Conservation (phyloP, 2,113 vertebrate genomes). For the Cettia cetti region DNA sequence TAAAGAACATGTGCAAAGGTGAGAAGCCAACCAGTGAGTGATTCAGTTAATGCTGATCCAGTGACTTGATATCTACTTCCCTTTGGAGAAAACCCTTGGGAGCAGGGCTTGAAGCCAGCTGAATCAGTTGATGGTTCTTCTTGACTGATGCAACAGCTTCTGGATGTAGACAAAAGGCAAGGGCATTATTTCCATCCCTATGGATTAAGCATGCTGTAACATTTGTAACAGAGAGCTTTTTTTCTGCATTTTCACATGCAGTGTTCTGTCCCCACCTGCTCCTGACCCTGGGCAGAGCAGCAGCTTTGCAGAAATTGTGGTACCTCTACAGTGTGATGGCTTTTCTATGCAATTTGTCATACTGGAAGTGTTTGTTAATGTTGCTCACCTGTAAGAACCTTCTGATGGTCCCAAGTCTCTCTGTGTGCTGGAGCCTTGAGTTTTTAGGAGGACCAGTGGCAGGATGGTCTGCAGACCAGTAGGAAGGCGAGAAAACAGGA, state of each 20-base stretch:
- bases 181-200: not conserved
- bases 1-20: not conserved
- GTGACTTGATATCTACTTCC: not conserved
- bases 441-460: not conserved
- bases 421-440: not conserved
- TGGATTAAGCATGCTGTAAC: not conserved
- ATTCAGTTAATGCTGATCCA: not conserved
- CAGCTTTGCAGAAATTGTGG: not conserved
- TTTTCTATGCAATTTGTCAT: not conserved
- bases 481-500: not conserved
- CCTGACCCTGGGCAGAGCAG: not conserved
- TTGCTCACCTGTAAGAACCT: not conserved
- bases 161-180: not conserved
- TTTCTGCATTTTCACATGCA: fast-evolving
- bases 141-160: not conserved
- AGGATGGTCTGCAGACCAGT: not conserved
- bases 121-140: not conserved
- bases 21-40: not conserved
- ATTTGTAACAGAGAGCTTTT: not conserved
- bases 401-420: fast-evolving
- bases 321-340: not conserved
- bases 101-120: not conserved
- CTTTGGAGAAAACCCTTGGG: not conserved
- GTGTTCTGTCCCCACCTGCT: not conserved
- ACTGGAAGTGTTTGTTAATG: not conserved